phyloP scores from a whole-genome alignment of 2,113 vertebrate genomes.

The Synodontis membranacea region DNA sequence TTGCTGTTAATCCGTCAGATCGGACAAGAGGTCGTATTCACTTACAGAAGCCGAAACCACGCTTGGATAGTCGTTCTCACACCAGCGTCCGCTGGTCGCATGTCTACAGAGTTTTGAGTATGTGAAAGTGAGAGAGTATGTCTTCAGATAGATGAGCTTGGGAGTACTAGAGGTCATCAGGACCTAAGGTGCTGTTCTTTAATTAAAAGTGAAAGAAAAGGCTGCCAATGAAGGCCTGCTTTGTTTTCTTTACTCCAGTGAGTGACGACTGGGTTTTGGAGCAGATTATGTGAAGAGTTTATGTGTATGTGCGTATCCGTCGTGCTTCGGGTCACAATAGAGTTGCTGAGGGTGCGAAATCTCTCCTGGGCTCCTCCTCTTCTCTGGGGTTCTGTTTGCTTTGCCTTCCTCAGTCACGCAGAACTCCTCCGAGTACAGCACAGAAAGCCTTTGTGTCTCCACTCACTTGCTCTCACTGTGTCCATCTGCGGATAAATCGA shows the following conservation, averaged over 20 bases:
- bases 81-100: slow-evolving; percentile 60
- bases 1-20: slow-evolving; percentile 69
- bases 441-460: slow-evolving; percentile 32
- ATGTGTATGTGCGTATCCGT: slow-evolving; percentile 26
- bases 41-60: slow-evolving; percentile 71
- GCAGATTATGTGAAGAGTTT: neutral
- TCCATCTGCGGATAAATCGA: slow-evolving; percentile 30
- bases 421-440: slow-evolving; percentile 34
- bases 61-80: slow-evolving; percentile 73
- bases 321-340: slow-evolving; percentile 33
- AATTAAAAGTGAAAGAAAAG: slow-evolving; percentile 74
- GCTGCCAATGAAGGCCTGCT: slow-evolving; percentile 44
- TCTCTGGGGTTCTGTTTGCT: slow-evolving; percentile 38
- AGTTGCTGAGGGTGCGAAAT: slow-evolving; percentile 59
- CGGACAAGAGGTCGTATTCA: slow-evolving; percentile 69
- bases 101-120: neutral
- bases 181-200: slow-evolving; percentile 68
- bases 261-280: neutral
- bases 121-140: slow-evolving; percentile 49
- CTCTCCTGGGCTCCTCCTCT: slow-evolving; percentile 15
- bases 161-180: slow-evolving; percentile 53
- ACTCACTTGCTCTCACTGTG: slow-evolving; percentile 8
- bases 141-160: slow-evolving; percentile 29
- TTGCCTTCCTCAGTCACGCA: slow-evolving; percentile 32
- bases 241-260: slow-evolving; percentile 41